Evolutionary conservation across 2,797 vertebrate species (phyloP).

Genomic region (Emys orbicularis): DNA sequence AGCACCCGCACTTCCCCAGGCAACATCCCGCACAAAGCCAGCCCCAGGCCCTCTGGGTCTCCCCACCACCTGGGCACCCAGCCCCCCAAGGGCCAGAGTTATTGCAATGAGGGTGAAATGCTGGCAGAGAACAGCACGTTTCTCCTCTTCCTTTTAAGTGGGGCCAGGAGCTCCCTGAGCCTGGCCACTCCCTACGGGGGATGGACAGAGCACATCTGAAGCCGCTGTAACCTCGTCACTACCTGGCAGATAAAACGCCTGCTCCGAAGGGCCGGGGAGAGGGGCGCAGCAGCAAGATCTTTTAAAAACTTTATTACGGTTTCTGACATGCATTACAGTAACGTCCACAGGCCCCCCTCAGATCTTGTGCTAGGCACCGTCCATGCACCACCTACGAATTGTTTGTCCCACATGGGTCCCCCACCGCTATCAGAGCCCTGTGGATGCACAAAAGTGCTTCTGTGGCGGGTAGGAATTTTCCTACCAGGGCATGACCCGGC

Average conservation of each 20-base stretch:
- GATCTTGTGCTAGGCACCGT: not conserved
- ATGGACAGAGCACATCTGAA: not conserved
- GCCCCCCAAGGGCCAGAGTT: accelerated
- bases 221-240: not conserved
- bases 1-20: too few species aligned
- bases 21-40: not conserved
- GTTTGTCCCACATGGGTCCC: not conserved
- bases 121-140: not conserved
- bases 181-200: not conserved
- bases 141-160: not conserved
- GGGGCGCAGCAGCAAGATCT: not conserved
- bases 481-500: too few species aligned
- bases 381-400: not conserved
- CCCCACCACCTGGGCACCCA: not conserved
- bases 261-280: not conserved
- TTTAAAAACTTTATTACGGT: not conserved
- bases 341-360: not conserved
- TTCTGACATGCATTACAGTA: not conserved
- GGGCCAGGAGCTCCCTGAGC: not conserved
- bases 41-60: not conserved
- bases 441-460: not conserved
- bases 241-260: not conserved
- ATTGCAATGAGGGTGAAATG: not conserved
- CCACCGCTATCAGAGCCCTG: not conserved
- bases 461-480: not conserved